phyloP scores from a whole-genome alignment of 1,140 invertebrate species.

The Cyrtorhinus lividipennis region DNA sequence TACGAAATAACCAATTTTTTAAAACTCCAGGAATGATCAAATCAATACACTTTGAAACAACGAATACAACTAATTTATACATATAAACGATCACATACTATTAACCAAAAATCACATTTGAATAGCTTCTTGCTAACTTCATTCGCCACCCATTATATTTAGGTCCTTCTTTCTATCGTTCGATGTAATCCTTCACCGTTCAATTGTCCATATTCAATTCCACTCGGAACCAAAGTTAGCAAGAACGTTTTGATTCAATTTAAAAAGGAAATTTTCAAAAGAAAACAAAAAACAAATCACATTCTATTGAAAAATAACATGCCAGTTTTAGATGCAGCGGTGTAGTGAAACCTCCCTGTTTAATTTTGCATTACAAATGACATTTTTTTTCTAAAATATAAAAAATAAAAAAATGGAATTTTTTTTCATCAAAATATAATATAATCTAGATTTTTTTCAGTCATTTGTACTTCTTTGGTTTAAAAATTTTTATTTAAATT shows the following conservation, averaged over 20 bases:
- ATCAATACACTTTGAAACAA: constrained; percentile 11
- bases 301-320: constrained; percentile 15
- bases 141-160: too few relatives aligned
- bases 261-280: constrained; percentile 6
- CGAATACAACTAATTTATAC: constrained; percentile 20
- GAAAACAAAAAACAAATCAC: constrained; percentile 16
- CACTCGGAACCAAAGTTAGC: constrained; percentile 6
- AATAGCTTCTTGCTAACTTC: constrained; percentile 16
- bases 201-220: neutral
- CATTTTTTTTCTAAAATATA: constrained; percentile 18
- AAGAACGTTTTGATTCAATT: constrained; percentile 12
- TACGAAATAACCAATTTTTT: neutral
- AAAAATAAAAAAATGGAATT: constrained; percentile 19
- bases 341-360: constrained; percentile 21
- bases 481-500: constrained; percentile 16
- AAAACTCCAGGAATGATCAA: constrained; percentile 18
- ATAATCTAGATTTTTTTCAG: constrained; percentile 22
- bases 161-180: neutral
- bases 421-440: constrained; percentile 21
- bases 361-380: constrained; percentile 22
- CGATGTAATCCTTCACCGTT: neutral
- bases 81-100: constrained; percentile 20
- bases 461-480: constrained; percentile 23
- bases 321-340: constrained; percentile 13
- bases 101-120: constrained; percentile 22